Conservation (phyloP, 2,888 invertebrate genomes). For the Sphinx pinastri region DNA sequence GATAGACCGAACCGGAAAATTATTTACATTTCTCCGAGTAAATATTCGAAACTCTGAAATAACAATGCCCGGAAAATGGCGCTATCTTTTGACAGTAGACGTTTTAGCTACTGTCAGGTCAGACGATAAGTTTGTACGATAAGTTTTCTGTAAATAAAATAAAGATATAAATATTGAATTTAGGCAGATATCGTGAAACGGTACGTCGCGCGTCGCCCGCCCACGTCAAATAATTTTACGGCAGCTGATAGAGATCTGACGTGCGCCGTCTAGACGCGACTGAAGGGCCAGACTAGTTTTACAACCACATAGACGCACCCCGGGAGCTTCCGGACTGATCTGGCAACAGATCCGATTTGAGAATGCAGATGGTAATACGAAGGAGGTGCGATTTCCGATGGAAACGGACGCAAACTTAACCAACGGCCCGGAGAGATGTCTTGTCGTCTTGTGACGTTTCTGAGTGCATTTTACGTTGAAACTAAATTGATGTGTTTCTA, state of each 20-base stretch:
- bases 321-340: slow-evolving; percentile 55
- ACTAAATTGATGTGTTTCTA: slow-evolving; percentile 58
- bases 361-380: slow-evolving; percentile 55
- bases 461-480: slow-evolving; percentile 56
- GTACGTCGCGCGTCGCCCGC: slow-evolving; percentile 46
- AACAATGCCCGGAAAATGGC: background rate
- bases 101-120: background rate
- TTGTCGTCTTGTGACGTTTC: slow-evolving; percentile 44
- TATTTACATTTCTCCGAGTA: background rate
- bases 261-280: slow-evolving; percentile 79
- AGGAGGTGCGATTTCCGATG: slow-evolving; percentile 64
- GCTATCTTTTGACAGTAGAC: background rate
- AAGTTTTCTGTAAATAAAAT: slow-evolving; percentile 48
- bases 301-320: slow-evolving; percentile 56
- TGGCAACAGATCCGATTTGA: slow-evolving; percentile 59
- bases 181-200: slow-evolving; percentile 57
- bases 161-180: slow-evolving; percentile 56
- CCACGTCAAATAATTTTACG: slow-evolving; percentile 78
- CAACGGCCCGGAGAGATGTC: slow-evolving; percentile 42
- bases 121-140: slow-evolving; percentile 31
- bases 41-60: background rate
- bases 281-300: slow-evolving; percentile 67
- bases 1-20: background rate
- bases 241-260: slow-evolving; percentile 73
- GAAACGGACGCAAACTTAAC: slow-evolving; percentile 49